Conservation (phyloP, 2,888 invertebrate species). For the Trisateles emortualis region DNA sequence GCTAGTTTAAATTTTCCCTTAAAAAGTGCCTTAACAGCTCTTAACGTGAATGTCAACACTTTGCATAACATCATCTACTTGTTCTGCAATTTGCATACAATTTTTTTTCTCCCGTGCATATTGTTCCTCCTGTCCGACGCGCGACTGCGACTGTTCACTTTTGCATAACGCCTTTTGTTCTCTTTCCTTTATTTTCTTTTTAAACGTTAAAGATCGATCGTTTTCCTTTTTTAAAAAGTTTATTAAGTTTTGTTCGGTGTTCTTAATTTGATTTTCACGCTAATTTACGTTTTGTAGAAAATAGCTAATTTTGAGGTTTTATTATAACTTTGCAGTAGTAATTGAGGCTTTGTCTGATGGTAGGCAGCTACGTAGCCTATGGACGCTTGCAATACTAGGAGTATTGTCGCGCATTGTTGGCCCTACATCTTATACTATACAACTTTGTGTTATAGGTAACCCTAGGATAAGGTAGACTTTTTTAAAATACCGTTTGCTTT, state of each 20-base stretch:
- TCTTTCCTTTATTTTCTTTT: constrained; percentile 27
- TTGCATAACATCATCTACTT: constrained; percentile 51
- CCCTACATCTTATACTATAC: too few species aligned
- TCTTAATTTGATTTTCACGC: constrained; percentile 18
- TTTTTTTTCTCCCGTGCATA: constrained; percentile 63
- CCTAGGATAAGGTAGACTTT: too few species aligned
- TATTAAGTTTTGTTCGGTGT: constrained; percentile 20
- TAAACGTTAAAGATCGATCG: constrained; percentile 12
- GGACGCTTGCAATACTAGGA: not conserved
- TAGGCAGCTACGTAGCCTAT: too few species aligned
- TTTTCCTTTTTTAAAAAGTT: not conserved
- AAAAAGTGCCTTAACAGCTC: too few species aligned
- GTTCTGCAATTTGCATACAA: constrained; percentile 68
- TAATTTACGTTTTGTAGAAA: not conserved
- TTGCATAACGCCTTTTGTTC: constrained; percentile 41
- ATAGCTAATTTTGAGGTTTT: not conserved
- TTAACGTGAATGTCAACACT: not conserved
- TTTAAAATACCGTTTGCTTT: too few species aligned
- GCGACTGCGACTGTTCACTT: constrained; percentile 38
- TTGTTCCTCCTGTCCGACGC: constrained; percentile 52
- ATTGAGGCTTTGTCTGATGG: too few species aligned
- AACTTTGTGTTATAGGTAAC: too few species aligned
- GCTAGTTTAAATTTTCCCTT: too few species aligned
- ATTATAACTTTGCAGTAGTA: not conserved
- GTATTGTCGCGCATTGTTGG: too few species aligned